These are phyloP conservation scores for Pongo pygmaeus DNA, from an alignment of 2,113 vertebrate genomes.

Conservation along the genomic window DNA sequence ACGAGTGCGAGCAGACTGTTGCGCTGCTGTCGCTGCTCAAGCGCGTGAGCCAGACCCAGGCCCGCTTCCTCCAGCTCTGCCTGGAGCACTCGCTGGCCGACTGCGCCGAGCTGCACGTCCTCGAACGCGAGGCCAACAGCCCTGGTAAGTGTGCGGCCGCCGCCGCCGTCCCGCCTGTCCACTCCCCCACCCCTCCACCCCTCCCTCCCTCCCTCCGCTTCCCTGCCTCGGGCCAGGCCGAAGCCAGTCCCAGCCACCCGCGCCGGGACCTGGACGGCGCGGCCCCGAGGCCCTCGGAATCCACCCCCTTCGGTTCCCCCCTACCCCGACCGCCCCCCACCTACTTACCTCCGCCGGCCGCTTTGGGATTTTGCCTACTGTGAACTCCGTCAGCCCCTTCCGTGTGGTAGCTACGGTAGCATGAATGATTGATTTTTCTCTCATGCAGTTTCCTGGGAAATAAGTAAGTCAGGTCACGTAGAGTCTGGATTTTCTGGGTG, in stretches of 20 bases:
- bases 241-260: background rate
- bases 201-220: too few relatives aligned
- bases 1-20: slow-evolving; percentile 99
- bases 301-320: background rate
- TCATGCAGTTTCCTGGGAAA: slow-evolving; percentile 87
- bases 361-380: slow-evolving; percentile 43
- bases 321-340: background rate
- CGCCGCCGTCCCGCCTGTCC: background rate
- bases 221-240: background rate
- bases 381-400: slow-evolving; percentile 69
- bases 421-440: slow-evolving; percentile 85
- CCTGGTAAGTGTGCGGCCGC: slow-evolving; percentile 89
- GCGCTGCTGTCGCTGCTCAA: slow-evolving; percentile 97
- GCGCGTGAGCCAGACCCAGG: slow-evolving; percentile 96
- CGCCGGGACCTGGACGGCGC: background rate
- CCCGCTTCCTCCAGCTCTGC: slow-evolving; percentile 98
- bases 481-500: slow-evolving; percentile 87
- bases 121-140: slow-evolving; percentile 97
- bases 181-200: too few relatives aligned
- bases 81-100: slow-evolving; percentile 97
- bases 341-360: background rate
- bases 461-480: slow-evolving; percentile 91
- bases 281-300: background rate
- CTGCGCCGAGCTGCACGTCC: slow-evolving; percentile 95
- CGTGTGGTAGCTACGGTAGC: slow-evolving; percentile 77